These are phyloP conservation scores for Conchocele bisecta DNA, from an alignment of 2,888 invertebrate genomes.

Conservation along the genomic window DNA sequence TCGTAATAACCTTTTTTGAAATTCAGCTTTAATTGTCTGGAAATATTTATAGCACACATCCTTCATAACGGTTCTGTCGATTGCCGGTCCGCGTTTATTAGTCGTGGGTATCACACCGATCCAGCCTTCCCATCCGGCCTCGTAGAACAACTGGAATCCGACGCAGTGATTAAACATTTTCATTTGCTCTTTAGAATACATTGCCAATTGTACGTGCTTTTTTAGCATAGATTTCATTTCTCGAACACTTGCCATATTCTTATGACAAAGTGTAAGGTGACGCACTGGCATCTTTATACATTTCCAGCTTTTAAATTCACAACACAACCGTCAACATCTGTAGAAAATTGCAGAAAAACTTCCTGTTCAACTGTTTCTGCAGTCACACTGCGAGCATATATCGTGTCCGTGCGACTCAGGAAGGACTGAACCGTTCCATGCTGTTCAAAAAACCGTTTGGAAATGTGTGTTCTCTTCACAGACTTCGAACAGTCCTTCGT, in stretches of 20 bases:
- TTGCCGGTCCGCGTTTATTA: too few species aligned
- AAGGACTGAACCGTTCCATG: background rate
- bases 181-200: slow-evolving; percentile 22
- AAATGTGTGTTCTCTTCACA: background rate
- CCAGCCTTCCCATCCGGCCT: slow-evolving; percentile 20
- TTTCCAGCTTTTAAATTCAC: slow-evolving; percentile 19
- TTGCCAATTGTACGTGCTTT: slow-evolving; percentile 34
- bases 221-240: slow-evolving; percentile 30
- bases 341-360: slow-evolving; percentile 10
- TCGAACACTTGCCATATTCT: slow-evolving; percentile 10
- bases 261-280: slow-evolving; percentile 18
- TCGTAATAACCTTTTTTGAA: slow-evolving; percentile 3
- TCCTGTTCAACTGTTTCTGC: slow-evolving; percentile 2
- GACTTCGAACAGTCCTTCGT: slow-evolving; percentile 2
- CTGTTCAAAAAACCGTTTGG: background rate
- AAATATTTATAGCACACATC: background rate
- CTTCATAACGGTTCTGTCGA: too few species aligned
- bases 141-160: slow-evolving; percentile 47
- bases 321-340: slow-evolving; percentile 31
- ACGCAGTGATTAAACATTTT: slow-evolving; percentile 23
- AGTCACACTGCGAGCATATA: slow-evolving; percentile 19
- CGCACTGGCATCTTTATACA: slow-evolving; percentile 6
- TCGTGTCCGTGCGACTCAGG: slow-evolving; percentile 1
- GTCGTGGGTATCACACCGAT: slow-evolving; percentile 34
- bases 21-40: background rate